Base-by-base conservation (phyloP, 2,113 vertebrate species). In the Saccopteryx leptura region DNA sequence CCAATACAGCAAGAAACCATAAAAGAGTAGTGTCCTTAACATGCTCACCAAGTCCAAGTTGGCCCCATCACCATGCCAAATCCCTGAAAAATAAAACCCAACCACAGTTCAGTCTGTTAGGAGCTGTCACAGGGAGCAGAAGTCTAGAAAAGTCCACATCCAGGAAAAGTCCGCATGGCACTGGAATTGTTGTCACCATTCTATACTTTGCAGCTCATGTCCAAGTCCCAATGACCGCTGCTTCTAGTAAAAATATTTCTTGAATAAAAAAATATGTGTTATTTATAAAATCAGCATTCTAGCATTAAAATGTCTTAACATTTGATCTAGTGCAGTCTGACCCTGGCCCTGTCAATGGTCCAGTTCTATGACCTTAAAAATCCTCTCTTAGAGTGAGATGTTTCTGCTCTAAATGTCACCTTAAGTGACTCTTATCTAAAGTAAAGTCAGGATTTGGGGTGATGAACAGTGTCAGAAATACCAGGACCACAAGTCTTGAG, bases 221-320 rank as follows among this genome's bases (percentile, higher is more conserved):
- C 39, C 39, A 39, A 39, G 39, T 39, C 39, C 39, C 39, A 39
- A 39, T 39, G 39, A 39, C 39, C 39, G 39, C 39, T 39, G 39
- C 39, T 39, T 39, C 39, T 39, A 39, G 39, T 56, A 80, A 85
- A 83, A 86, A 33, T 21, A 81, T 58, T 54, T 92, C 54, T 60
- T 63, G 52, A 85, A 56, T 80, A 4, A 0, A 50, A 66, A 74
- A 68, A 75, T 61, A 74, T 24, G 12, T 60, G 11, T 7, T 83
- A 4, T 17, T 80, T 46, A 54, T 9, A 85, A 84, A 81, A 48
- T 81, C 9, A 56, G 9, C 28, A 69, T 63, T 90, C 60, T 58
- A 90, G 33, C 93, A 76, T 68, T 39, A 33, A 52, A 71, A 39
- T 65, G 8, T 63, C 61, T 76, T 90, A 90, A 81, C 46, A 90